Percentiles rank a stretch among this genome's conserved stretches.
Conservation (phyloP, 2,113 vertebrate genomes). For the Platycercus adscitus region DNA sequence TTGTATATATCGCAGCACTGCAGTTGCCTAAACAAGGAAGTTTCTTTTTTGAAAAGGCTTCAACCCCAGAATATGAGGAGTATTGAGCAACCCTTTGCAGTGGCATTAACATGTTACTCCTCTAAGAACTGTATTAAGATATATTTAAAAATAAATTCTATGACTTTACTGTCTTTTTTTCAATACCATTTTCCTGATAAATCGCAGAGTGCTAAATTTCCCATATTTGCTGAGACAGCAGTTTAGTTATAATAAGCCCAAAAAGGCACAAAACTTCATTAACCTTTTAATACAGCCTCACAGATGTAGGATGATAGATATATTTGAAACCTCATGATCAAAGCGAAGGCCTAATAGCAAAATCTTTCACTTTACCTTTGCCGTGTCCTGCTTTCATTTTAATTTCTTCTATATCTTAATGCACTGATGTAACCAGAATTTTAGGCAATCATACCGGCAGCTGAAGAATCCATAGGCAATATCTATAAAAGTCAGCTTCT, state of each 20-base stretch:
- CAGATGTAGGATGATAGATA: constrained; percentile 72
- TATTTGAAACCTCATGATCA: constrained; percentile 73
- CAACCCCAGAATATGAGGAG: neutral
- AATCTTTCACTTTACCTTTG: constrained; percentile 71
- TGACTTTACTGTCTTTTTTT: constrained; percentile 32
- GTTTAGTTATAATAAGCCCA: constrained; percentile 67
- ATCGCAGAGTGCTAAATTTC: constrained; percentile 47
- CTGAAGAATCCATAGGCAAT: constrained; percentile 49
- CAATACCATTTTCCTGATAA: constrained; percentile 26
- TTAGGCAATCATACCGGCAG: constrained; percentile 2
- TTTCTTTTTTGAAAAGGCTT: neutral
- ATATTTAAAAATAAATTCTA: constrained; percentile 61
- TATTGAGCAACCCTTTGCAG: constrained; percentile 3
- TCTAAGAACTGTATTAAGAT: constrained; percentile 43
- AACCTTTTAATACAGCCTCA: constrained; percentile 78
- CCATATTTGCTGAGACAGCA: constrained; percentile 69
- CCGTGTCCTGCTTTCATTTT: constrained; percentile 64
- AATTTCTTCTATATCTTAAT: constrained; percentile 68
- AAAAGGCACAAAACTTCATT: constrained; percentile 79
- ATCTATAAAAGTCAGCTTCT: constrained; percentile 31
- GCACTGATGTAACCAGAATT: constrained; percentile 8
- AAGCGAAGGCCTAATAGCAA: constrained; percentile 71
- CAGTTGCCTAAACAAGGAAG: neutral
- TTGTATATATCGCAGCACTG: constrained; percentile 16
- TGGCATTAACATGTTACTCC: constrained; percentile 17